Percentiles rank a stretch among this genome's conserved stretches.
phyloP scores from a whole-genome alignment of 1,140 invertebrate species.

The Colletes latitarsis region DNA sequence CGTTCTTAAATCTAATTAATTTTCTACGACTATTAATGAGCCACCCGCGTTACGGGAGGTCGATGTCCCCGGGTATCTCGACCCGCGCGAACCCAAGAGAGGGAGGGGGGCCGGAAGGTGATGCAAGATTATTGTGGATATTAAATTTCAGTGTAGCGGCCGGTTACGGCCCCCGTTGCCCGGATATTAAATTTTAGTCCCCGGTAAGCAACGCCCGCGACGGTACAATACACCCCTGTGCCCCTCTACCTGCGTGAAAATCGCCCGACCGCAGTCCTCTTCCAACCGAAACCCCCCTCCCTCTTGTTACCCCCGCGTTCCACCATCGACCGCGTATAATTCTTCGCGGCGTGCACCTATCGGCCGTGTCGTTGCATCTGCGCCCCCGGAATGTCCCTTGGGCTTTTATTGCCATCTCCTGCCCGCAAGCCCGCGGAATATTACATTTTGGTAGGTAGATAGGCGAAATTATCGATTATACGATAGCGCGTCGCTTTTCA shows the following conservation, averaged over 20 bases:
- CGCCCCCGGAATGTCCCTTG: constrained; percentile 37
- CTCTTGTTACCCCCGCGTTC: no score
- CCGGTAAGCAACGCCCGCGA: constrained; percentile 66
- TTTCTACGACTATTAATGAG: constrained; percentile 50
- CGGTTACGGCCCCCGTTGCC: constrained; percentile 43
- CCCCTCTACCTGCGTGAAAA: constrained; percentile 35
- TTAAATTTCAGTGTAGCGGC: constrained; percentile 71
- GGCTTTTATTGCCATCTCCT: constrained; percentile 40
- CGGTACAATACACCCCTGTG: constrained; percentile 56
- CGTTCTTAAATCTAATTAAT: constrained; percentile 54
- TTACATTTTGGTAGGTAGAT: constrained; percentile 47
- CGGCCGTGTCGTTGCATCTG: constrained; percentile 32
- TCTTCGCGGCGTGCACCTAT: constrained; percentile 61
- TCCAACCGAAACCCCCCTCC: no score
- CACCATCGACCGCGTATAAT: constrained; percentile 34
- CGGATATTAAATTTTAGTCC: constrained; percentile 74
- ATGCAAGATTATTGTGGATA: constrained; percentile 69
- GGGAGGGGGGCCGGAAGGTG: not conserved
- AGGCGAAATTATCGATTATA: constrained; percentile 48
- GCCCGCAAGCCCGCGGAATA: constrained; percentile 19
- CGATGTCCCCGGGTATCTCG: constrained; percentile 35
- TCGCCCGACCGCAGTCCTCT: not conserved
- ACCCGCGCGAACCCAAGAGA: not conserved
- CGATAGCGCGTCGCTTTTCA: constrained; percentile 37
- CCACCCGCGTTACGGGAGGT: constrained; percentile 12